These are phyloP conservation scores for Maniola hyperantus DNA, from an alignment of 2,888 invertebrate genomes.

Conservation along the genomic window DNA sequence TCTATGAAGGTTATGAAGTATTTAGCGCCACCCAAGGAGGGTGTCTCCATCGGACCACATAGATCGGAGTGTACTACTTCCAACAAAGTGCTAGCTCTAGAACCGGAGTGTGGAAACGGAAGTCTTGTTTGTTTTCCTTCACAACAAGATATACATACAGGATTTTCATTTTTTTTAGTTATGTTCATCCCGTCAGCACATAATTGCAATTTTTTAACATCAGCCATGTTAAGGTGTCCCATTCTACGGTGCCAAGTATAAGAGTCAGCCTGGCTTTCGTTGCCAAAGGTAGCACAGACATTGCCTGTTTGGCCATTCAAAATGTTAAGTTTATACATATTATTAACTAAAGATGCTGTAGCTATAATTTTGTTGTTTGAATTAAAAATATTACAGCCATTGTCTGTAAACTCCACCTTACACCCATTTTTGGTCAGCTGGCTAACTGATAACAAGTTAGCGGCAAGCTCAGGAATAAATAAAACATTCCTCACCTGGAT, in stretches of 20 bases:
- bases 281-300: slow-evolving; percentile 23
- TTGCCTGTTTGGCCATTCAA: slow-evolving; percentile 5
- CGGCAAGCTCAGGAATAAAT: not conserved
- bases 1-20: slow-evolving; percentile 58
- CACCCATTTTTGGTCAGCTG: slow-evolving; percentile 33
- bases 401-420: slow-evolving; percentile 1
- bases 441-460: not conserved
- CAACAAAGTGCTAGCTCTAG: slow-evolving; percentile 41
- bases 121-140: slow-evolving; percentile 32
- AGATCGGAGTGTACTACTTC: slow-evolving; percentile 54
- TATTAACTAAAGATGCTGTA: slow-evolving; percentile 34
- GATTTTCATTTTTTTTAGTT: slow-evolving; percentile 16
- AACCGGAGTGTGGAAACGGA: slow-evolving; percentile 27
- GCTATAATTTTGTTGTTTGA: slow-evolving; percentile 24
- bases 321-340: slow-evolving; percentile 37
- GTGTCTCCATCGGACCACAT: slow-evolving; percentile 53
- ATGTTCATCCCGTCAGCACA: slow-evolving; percentile 39
- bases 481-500: slow-evolving; percentile 7
- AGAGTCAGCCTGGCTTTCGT: slow-evolving; percentile 10
- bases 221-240: slow-evolving; percentile 32
- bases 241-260: not conserved
- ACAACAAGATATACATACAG: slow-evolving; percentile 27
- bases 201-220: slow-evolving; percentile 37
- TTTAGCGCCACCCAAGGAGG: slow-evolving; percentile 49
- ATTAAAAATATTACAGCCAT: too few relatives aligned